Percentiles rank a stretch among this genome's conserved stretches.
Evolutionary conservation across 2,888 invertebrate genomes (phyloP).

Genomic region (Drosophila pseudotakahashii): DNA sequence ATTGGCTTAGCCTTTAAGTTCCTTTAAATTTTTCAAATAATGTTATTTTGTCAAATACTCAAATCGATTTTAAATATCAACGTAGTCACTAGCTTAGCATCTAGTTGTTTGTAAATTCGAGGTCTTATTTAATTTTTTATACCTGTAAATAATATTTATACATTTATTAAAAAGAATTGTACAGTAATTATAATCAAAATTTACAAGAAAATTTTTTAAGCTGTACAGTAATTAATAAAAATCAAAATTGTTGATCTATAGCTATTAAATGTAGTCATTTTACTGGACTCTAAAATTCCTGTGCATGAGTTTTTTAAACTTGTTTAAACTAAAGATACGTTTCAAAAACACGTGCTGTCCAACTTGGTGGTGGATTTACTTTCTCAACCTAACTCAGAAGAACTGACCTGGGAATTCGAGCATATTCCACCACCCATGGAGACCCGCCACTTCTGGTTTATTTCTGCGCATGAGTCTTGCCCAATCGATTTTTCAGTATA

Average conservation of each 20-base stretch:
- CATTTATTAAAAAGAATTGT: too few relatives aligned
- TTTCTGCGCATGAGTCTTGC: slow-evolving; percentile 34
- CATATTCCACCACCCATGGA: slow-evolving; percentile 16
- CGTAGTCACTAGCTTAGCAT: slow-evolving; percentile 28
- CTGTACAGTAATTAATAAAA: not conserved
- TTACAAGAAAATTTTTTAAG: too few relatives aligned
- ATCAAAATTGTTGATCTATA: not conserved
- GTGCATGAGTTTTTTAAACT: too few relatives aligned
- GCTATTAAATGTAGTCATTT: not conserved
- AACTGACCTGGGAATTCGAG: slow-evolving; percentile 11
- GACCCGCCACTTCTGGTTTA: slow-evolving; percentile 24
- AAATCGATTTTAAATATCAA: not conserved
- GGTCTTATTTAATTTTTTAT: not conserved
- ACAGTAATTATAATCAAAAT: too few relatives aligned
- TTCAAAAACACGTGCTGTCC: not conserved
- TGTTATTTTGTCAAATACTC: slow-evolving; percentile 9
- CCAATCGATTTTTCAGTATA: slow-evolving; percentile 38
- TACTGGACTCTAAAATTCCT: not conserved
- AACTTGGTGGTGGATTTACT: slow-evolving; percentile 2
- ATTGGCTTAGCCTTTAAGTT: slow-evolving; percentile 48
- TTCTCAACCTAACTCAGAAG: not conserved
- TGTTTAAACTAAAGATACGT: not conserved
- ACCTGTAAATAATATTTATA: slow-evolving; percentile 11
- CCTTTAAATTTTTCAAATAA: slow-evolving; percentile 14
- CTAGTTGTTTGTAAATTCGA: slow-evolving; percentile 14